Evolutionary conservation across 2,888 invertebrate genomes (phyloP).

Genomic region (Leucophenga maculata): DNA sequence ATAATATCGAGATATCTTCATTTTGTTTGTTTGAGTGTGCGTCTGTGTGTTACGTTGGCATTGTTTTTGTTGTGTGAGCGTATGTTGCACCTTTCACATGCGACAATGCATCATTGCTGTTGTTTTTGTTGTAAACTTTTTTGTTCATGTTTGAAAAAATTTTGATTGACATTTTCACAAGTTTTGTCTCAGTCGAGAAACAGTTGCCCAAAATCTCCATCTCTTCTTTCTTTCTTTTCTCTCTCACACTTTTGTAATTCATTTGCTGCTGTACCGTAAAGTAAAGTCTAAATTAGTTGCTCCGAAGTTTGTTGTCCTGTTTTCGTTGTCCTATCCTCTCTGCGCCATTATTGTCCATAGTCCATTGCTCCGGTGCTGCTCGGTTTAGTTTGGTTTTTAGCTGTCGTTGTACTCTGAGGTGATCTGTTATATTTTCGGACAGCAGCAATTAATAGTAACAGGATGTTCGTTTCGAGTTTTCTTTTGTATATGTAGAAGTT

Average conservation of each 20-base stretch:
- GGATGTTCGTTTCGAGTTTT: slow-evolving; percentile 54
- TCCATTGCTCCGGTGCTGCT: slow-evolving; percentile 53
- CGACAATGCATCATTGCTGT: slow-evolving; percentile 64
- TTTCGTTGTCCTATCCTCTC: slow-evolving; percentile 28
- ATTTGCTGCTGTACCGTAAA: neutral
- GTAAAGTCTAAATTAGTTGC: slow-evolving; percentile 43
- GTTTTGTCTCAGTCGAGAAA: slow-evolving; percentile 40
- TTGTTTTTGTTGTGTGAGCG: too few species aligned
- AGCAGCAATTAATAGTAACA: slow-evolving; percentile 69
- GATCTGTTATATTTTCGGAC: slow-evolving; percentile 69
- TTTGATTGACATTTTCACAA: slow-evolving; percentile 69
- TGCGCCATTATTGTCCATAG: slow-evolving; percentile 24
- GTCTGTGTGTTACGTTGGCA: slow-evolving; percentile 50
- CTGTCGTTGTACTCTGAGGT: slow-evolving; percentile 51
- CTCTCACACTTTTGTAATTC: neutral
- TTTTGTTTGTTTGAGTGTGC: slow-evolving; percentile 49
- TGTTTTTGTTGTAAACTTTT: slow-evolving; percentile 39
- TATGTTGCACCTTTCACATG: slow-evolving; percentile 58
- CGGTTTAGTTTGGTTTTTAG: slow-evolving; percentile 21
- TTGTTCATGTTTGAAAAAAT: slow-evolving; percentile 43
- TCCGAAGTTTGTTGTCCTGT: slow-evolving; percentile 29
- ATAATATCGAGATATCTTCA: slow-evolving; percentile 59
- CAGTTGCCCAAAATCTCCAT: slow-evolving; percentile 9
- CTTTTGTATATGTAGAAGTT: slow-evolving; percentile 12
- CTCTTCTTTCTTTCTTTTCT: neutral